phyloP scores from a whole-genome alignment of 2,888 invertebrate genomes.

The Octodonta nipae region DNA sequence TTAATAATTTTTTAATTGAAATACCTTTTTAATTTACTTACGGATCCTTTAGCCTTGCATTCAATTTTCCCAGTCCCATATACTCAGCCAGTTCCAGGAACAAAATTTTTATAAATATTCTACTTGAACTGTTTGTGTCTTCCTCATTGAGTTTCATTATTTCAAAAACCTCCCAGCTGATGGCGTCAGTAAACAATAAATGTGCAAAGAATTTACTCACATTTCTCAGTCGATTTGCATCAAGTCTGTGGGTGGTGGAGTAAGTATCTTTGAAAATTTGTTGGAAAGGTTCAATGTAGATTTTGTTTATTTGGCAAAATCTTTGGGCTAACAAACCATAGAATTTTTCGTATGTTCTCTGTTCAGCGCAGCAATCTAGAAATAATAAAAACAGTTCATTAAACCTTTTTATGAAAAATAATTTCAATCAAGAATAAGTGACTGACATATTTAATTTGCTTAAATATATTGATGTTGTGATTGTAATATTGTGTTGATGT shows the following conservation, averaged over 20 bases:
- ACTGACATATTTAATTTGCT: no score
- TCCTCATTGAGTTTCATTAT: conserved; percentile 89
- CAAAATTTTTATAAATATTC: conserved; percentile 94
- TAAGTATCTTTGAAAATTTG: conserved; percentile 92
- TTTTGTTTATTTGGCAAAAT: conserved; percentile 87
- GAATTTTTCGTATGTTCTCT: conserved; percentile 95
- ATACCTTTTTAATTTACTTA: conserved; percentile 45
- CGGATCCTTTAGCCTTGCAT: conserved; percentile 80
- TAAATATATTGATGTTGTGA: no score
- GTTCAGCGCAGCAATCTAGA: conserved; percentile 95
- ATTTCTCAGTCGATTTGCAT: conserved; percentile 88
- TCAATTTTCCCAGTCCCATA: conserved; percentile 86
- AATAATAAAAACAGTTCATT: conserved; percentile 9
- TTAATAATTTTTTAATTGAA: background rate
- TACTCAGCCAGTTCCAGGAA: conserved; percentile 94
- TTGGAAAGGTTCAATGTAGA: conserved; percentile 86
- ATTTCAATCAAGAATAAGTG: no score
- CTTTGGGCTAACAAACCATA: conserved; percentile 86
- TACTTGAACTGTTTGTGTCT: conserved; percentile 91
- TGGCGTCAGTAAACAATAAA: conserved; percentile 88
- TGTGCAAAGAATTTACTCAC: conserved; percentile 96
- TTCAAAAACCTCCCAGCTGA: conserved; percentile 86
- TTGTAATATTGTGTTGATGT: no score
- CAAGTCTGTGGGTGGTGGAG: conserved; percentile 84
- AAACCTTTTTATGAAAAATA: no score